Conservation (phyloP, 1,140 invertebrate species). For the Olivierus martensii region DNA sequence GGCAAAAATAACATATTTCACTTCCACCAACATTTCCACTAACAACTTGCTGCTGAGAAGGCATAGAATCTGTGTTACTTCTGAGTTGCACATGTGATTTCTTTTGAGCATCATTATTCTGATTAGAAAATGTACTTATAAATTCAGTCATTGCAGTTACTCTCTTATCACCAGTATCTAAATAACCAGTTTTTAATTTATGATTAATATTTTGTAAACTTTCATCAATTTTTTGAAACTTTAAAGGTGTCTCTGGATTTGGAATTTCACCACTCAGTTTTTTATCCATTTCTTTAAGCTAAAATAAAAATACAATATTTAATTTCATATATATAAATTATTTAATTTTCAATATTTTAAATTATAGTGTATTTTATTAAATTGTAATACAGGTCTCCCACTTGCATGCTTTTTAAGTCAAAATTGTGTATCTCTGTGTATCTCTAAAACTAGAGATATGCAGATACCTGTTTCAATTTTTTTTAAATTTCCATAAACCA, state of each 20-base stretch:
- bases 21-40: conserved; percentile 39
- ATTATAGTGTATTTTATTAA: too few species aligned
- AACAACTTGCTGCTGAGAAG: neutral
- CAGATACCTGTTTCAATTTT: too few species aligned
- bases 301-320: conserved; percentile 1
- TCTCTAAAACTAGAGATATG: too few species aligned
- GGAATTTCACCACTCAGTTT: conserved; percentile 4
- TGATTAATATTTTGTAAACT: conserved; percentile 61
- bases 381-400: too few species aligned
- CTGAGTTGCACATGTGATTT: too few species aligned
- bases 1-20: conserved; percentile 73
- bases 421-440: too few species aligned
- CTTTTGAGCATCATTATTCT: neutral
- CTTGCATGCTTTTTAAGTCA: too few species aligned
- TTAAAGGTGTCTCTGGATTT: conserved; percentile 30
- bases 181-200: conserved; percentile 62
- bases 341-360: too few species aligned
- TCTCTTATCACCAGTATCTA: conserved; percentile 57
- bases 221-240: conserved; percentile 60
- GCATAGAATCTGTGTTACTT: neutral
- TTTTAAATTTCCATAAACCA: too few species aligned
- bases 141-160: conserved; percentile 65
- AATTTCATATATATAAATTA: too few species aligned
- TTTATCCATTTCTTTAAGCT: conserved; percentile 10
- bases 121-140: conserved; percentile 36